Base-by-base conservation (phyloP, 2,888 invertebrate genomes). In the Ormyrus nitidulus region DNA sequence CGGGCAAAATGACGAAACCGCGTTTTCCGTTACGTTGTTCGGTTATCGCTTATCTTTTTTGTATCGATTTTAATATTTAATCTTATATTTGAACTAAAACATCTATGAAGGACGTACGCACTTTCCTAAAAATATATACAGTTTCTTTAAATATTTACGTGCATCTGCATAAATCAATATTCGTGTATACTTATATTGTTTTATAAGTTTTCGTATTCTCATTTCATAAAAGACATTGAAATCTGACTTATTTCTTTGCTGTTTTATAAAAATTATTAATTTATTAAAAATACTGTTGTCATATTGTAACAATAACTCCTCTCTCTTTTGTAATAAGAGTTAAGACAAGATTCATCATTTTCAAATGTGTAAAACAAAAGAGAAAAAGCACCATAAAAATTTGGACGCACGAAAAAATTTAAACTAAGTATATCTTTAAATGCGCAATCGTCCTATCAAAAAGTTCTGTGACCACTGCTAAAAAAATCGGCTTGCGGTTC, bases 1-100 rank as follows among this genome's bases (percentile, higher is more conserved):
- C 68, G 71, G 81, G 71, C 46, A 81, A 81, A 78, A 71, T 71
- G 80, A 81, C 74, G 61, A 81, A 81, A 81, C 65, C 70, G 54
- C 49, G 58, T 49, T 70, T 81, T 64, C 34, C 46, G 64, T 70
- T 77, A 70, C 13, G 64, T 77, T 74, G 74, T 64, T 74, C 77
- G 68, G 61, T 59, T 70, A 46, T 69, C 54, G 54, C 13, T 34
- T 59, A 69, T 72, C 51, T 66, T 44, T 19, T 54, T 53, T 69
- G n/a, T 44, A 51, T 70, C 44, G 44, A 19, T 77, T 70, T 62
- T 10, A 13, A 65, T n/a, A 78, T 62, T 48, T 19, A 61, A 53
- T 71, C 19, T 34, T 44, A 64, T 51, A 65, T 72, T 59, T 34
- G 44, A 79, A 79, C 56, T 53, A 62, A 71, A 34, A 76, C 19